Evolutionary conservation across 2,797 vertebrate species (phyloP), one percentile per base, ranked within the genome.

Genomic region (Silurus aristotelis): DNA sequence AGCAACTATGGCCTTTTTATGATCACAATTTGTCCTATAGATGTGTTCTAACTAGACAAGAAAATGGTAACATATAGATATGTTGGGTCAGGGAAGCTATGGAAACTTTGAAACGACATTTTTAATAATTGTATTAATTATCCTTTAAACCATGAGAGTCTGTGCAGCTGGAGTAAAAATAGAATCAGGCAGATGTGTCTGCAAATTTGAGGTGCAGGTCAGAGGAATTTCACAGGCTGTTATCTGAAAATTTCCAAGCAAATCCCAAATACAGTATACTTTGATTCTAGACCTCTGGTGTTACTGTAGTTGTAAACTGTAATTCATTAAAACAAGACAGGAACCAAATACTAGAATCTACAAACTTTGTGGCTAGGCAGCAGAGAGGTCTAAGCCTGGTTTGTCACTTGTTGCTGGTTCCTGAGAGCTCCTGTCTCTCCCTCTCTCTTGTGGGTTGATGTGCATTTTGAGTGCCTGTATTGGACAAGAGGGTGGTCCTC

Each of bases 401-500:
- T 88, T 90, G 27, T 89, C 88, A 61, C 15, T 91, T 80, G 79
- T 71, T 83, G 60, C 27, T 75, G 63, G 63, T 43, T 71, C 82
- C 55, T 77, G 60, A 82, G 76, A 86, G 85, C 63, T 84, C 22
- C 64, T 17, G 6, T 77, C 38, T 38, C 31, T 71, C 56, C 83
- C 70, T 67, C 66, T 6, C 52, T 46, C 67, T 58, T 76, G 68
- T 22, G 5, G 58, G 38, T 27, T 94, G 93, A 95, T 94, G 94
- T 94, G 92, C 93, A 93, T 92, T 85, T 90, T 87, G 84, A 92
- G 92, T 52, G 25, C 46, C 90, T 90, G 88, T 90, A 91, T 91
- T 91, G 91, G 90, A 81, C 90, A 88, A 86, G 91, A 93, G 91
- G 92, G 93, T 93, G 91, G 92, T 93, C 91, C 93, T 91, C 91